A percentile compares a stretch with the other conserved stretches of the same genome.
Evolutionary conservation across 2,113 vertebrate genomes (phyloP).

Genomic region (Lophius piscatorius): DNA sequence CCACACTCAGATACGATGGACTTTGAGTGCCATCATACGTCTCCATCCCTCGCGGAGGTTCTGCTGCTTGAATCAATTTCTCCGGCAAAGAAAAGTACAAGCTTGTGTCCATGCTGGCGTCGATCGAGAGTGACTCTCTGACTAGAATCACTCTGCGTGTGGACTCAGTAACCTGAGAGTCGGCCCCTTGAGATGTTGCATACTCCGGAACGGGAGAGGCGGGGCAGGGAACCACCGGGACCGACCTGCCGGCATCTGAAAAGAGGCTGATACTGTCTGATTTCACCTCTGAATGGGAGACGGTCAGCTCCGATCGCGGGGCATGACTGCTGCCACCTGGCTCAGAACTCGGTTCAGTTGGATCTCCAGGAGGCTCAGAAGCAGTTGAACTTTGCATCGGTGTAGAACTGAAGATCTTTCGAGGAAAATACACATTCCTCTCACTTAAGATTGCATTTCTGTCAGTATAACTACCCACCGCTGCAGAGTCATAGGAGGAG

Average conservation of each 20-base stretch:
- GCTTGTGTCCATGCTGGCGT: background rate
- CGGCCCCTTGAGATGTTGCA: constrained; percentile 31
- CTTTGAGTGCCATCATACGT: constrained; percentile 10
- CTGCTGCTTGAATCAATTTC: background rate
- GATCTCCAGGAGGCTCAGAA: background rate
- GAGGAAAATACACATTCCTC: background rate
- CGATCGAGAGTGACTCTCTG: constrained; percentile 41
- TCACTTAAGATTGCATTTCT: background rate
- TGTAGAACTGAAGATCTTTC: background rate
- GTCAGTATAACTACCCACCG: background rate
- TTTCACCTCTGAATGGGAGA: background rate
- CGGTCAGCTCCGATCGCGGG: constrained; percentile 8
- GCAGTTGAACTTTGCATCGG: background rate
- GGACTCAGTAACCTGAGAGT: constrained; percentile 40
- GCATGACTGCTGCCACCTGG: background rate
- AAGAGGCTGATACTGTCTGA: constrained; percentile 2
- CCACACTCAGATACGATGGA: constrained; percentile 54
- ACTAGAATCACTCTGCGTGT: constrained; percentile 42
- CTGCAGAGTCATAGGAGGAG: background rate
- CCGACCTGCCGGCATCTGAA: constrained; percentile 6
- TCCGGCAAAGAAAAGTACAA: background rate
- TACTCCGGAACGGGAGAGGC: constrained; percentile 33
- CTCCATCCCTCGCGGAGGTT: background rate
- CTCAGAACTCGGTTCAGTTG: background rate
- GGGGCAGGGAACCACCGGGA: background rate